Evolutionary conservation across 2,888 invertebrate genomes (phyloP), one percentile per base, ranked within the genome.

Genomic region (Mesopsocus fuscifrons): DNA sequence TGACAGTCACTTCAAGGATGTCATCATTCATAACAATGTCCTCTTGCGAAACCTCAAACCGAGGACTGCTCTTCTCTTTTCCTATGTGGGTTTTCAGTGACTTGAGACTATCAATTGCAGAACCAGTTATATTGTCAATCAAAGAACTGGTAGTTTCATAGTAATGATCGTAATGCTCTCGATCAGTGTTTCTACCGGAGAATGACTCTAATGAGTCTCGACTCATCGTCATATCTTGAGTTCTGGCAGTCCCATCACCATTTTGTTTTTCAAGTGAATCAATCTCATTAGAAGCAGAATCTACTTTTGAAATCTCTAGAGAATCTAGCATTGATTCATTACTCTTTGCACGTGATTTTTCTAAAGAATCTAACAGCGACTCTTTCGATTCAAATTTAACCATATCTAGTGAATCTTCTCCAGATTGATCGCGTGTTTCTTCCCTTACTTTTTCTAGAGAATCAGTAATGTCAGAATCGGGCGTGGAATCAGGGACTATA

Each of bases 1-100:
- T 56, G n/a, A 64, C 52, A 16, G 61, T 63, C 8, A 64, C 57
- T 54, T 63, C 57, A 18, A 64, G 48, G 2, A 63, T 51, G 48
- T 64, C 64, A 49, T 60, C 63, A 21, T 54, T 59, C 62, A 65
- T 63, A 11, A 56, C 52, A 34, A 64, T 63, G 50, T 62, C 59
- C 22, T 59, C 55, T 21, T 53, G 47, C 32, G 49, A 49, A 31
- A 52, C 46, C 41, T 53, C 51, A 22, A 50, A 52, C 41, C 47
- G 43, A 11, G 50, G 51, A 47, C 59, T 57, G 9, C 57, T 57
- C 50, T 57, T 59, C 2, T 55, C 56, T 41, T 53, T 52, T 44
- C 54, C 56, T n/a, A 52, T 48, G 16, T 21, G 31, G 11, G 31
- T 22, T 8, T 44, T 41, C 15, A 34, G 13, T 15, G 33, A 18